phyloP scores from a whole-genome alignment of 2,797 vertebrate genomes.

The Diglossa cyanea region DNA sequence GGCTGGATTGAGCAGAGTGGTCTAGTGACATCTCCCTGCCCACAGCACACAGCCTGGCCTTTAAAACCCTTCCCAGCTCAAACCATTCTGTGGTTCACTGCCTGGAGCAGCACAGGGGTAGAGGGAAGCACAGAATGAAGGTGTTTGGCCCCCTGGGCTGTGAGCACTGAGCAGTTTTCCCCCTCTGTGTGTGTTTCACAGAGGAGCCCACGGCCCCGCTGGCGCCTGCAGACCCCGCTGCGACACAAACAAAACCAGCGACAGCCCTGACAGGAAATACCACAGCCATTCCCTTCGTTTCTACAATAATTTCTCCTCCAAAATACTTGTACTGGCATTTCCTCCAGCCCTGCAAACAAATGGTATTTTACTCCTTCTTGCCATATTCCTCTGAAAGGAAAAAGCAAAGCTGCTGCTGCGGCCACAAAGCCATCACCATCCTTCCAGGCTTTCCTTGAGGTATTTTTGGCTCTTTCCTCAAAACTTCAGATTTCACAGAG shows the following conservation, averaged over 20 bases:
- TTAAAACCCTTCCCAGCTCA: not conserved
- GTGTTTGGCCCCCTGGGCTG: not conserved
- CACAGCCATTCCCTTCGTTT: constrained; percentile 48
- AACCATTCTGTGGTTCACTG: not conserved
- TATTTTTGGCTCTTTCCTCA: constrained; percentile 35
- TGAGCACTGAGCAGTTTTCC: fast-evolving
- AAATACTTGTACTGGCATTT: constrained; percentile 19
- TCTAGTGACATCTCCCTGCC: not conserved
- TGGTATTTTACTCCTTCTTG: not conserved
- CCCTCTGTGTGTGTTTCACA: not conserved
- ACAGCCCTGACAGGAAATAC: constrained; percentile 49
- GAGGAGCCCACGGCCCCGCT: not conserved
- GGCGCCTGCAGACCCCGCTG: constrained; percentile 26
- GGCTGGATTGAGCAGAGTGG: fast-evolving
- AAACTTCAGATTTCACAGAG: not conserved
- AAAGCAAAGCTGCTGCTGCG: not conserved
- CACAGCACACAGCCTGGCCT: fast-evolving
- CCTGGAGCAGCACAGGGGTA: not conserved
- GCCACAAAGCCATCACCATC: not conserved
- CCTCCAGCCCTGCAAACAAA: constrained; percentile 31
- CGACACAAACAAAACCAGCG: constrained; percentile 26
- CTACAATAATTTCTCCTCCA: constrained; percentile 21
- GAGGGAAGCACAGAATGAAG: not conserved
- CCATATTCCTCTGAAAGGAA: not conserved
- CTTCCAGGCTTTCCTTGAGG: constrained; percentile 17